Evolutionary conservation across 2,797 vertebrate species (phyloP), one percentile per base, ranked within the genome.

Genomic region (Parauchenoglanis punctatus): DNA sequence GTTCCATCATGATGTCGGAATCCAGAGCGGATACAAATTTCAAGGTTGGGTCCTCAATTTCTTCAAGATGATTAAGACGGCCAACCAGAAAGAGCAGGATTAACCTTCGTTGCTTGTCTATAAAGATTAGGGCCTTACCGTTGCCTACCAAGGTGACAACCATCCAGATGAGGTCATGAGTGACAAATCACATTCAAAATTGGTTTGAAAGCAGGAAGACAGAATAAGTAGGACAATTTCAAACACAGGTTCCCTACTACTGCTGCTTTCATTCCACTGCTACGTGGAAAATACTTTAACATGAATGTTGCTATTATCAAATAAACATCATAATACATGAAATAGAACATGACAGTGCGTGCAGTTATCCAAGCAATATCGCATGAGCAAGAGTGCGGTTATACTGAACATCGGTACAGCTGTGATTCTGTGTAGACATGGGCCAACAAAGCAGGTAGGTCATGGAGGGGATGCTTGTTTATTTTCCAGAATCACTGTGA

Each of bases 91-190:
- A 59, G 80, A 52, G 25, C 40, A 49, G 88, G 85, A 87, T 87
- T 89, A 87, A 89, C 88, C 88, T 87, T 63, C 46, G 40, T 46
- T 28, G 75, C 76, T 85, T 87, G 86, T 87, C 88, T 67, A 86
- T 73, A 85, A 85, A 85, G 82, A 89, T 87, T 87, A 87, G 76
- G 44, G 68, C 46, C 77, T 81, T 25, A 65, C 65, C 75, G 44
- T 85, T 67, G 59, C 82, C 85, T 61, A 70, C 65, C 18, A 49
- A 81, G 80, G 67, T 65, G 88, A 89, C 85, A 86, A 63, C 81
- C 58, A 86, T 89, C 81, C 61, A 28, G 81, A 83, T 52, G 67
- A 68, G 65, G 88, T 87, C 67, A 84, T 35, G 65, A 82, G 84
- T 89, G 54, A 85, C 59, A 89, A 84, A 85, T 78, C 78, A 54